Conservation (phyloP, 30 jellyfish, hydroid and myxozoan genomes). For the Pelagia noctiluca region DNA sequence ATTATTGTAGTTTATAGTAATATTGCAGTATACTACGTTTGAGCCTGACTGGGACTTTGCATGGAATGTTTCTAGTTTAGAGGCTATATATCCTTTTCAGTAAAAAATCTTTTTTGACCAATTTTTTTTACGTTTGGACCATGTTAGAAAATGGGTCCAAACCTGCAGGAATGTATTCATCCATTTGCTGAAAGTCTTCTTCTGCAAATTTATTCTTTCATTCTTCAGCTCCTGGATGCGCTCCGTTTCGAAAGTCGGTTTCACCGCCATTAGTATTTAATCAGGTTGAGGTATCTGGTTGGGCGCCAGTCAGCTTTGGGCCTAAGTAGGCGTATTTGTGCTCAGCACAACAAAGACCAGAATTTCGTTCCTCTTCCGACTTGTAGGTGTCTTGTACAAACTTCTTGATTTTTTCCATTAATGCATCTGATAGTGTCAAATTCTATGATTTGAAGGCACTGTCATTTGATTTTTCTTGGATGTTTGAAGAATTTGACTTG, state of each 20-base stretch:
- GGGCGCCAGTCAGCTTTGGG: not conserved
- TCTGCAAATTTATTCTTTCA: slow-evolving; percentile 81
- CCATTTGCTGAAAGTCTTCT: slow-evolving; percentile 93
- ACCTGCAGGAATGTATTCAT: slow-evolving; percentile 80
- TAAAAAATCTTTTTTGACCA: not conserved
- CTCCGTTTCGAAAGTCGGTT: slow-evolving; percentile 78
- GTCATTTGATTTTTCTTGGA: too few relatives aligned
- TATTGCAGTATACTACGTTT: too few relatives aligned
- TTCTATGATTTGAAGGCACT: too few relatives aligned
- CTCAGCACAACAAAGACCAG: too few relatives aligned
- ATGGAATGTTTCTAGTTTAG: too few relatives aligned
- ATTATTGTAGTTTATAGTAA: too few relatives aligned
- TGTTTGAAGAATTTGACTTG: too few relatives aligned
- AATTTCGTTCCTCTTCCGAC: not conserved
- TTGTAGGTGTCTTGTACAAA: not conserved
- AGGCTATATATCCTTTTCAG: not conserved
- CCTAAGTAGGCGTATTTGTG: not conserved
- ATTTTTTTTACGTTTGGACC: too few relatives aligned
- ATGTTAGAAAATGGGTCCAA: too few relatives aligned
- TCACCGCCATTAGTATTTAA: slow-evolving; percentile 32
- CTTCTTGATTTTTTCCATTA: slow-evolving; percentile 2
- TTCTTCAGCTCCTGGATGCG: slow-evolving; percentile 83
- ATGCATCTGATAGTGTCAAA: too few relatives aligned
- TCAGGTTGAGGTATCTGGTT: not conserved
- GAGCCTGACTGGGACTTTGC: too few relatives aligned